phyloP scores from a whole-genome alignment of 2,888 invertebrate genomes.

The Holacanthella duospinosa region DNA sequence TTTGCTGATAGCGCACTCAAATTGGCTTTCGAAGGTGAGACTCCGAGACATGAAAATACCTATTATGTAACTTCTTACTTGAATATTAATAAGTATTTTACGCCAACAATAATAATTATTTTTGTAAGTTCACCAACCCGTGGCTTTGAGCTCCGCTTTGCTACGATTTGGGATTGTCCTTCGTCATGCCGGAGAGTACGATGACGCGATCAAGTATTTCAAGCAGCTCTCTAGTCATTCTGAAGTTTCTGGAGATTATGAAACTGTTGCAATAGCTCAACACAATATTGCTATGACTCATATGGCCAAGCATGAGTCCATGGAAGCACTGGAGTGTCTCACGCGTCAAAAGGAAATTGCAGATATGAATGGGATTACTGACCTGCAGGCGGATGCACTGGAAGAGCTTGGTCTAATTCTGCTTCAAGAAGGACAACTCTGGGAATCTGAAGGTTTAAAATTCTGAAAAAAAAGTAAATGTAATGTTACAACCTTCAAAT shows the following conservation, averaged over 20 bases:
- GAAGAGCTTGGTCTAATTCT: slow-evolving; percentile 26
- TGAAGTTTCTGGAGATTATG: slow-evolving; percentile 18
- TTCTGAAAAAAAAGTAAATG: too few relatives aligned
- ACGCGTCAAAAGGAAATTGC: slow-evolving; percentile 24
- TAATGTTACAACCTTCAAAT: too few relatives aligned
- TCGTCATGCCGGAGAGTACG: slow-evolving; percentile 21
- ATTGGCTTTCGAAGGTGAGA: slow-evolving; percentile 25
- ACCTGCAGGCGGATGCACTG: slow-evolving; percentile 28
- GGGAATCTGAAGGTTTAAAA: slow-evolving; percentile 32
- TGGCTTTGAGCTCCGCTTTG: slow-evolving; percentile 23
- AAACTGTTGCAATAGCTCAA: slow-evolving; percentile 25
- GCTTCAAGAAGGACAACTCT: slow-evolving; percentile 27
- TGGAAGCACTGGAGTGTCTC: slow-evolving; percentile 29
- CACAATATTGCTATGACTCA: slow-evolving; percentile 27
- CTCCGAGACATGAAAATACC: background rate
- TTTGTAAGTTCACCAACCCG: slow-evolving; percentile 24
- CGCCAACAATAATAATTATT: background rate
- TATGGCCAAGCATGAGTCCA: slow-evolving; percentile 18
- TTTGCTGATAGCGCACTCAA: slow-evolving; percentile 32
- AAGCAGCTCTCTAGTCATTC: slow-evolving; percentile 24
- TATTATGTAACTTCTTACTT: background rate
- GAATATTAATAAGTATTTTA: background rate
- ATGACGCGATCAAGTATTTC: slow-evolving; percentile 30
- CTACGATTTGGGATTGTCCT: slow-evolving; percentile 28
- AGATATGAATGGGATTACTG: slow-evolving; percentile 7